Evolutionary conservation across 2,888 invertebrate species (phyloP), one percentile per base, ranked within the genome.

Genomic region (Mesochorus sp.): DNA sequence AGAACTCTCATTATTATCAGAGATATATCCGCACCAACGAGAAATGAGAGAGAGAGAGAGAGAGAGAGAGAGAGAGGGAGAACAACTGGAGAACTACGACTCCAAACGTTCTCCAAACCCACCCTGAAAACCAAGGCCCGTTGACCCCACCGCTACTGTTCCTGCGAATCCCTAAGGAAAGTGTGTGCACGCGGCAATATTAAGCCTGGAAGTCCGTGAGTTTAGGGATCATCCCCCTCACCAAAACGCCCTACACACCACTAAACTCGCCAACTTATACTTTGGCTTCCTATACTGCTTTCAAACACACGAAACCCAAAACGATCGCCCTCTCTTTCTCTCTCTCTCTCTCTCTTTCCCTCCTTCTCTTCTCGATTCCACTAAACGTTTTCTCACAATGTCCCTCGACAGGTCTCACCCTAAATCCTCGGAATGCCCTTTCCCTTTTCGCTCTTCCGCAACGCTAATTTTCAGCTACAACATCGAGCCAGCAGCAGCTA

Each of bases 1-100:
- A 84, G 82, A 85, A 83, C 77, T 82, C 80, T 66, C 80, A 64
- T 81, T 82, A 81, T 81, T 83, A 82, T 81, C 79, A 78, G 76
- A 81, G 81, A 81, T 82, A 81, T 78, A 81, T 80, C 24, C 53
- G 44, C n/a, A 37, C 17, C n/a, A 28, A 66, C 49, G 55, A 75
- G 71, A 59, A 37, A 3, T 28, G 59, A 17, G 24, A 31, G 17
- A 19, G 62, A 6, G 17, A 66, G 51, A n/a, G 42, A 51, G 39
- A 12, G 51, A n/a, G 42, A 51, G 39, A 12, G 59, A 17, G 24
- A 31, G 17, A 19, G 62, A 6, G 17, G 61, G 51, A n/a, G 42
- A 51, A 37, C n/a, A 34, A 28, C n/a, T 0, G 10, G 53, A 62
- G 62, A 67, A 66, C 47, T 51, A 42, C 70, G 37, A n/a, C n/a